Evolutionary conservation across 2,888 invertebrate species (phyloP).

Genomic region (Salpingus planirostris): DNA sequence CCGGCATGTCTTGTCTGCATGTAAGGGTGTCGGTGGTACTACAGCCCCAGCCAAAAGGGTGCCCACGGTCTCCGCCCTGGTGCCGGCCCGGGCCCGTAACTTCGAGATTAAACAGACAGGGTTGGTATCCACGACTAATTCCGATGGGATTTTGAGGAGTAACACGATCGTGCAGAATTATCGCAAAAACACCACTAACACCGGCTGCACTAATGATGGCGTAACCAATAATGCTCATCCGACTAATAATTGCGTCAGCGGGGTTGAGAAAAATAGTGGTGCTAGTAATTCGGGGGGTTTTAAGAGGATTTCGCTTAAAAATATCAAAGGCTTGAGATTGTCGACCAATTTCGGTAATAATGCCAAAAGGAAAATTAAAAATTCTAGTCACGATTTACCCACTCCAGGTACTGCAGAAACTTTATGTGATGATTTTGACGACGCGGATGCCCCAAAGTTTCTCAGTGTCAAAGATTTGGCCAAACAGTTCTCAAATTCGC

Average conservation of each 20-base stretch:
- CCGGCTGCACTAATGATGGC: constrained; percentile 10
- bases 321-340: constrained; percentile 25
- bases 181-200: constrained; percentile 10
- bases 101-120: constrained; percentile 49
- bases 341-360: no score
- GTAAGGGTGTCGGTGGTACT: constrained; percentile 27
- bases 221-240: no score
- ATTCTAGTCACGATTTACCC: constrained; percentile 8
- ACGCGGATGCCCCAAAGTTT: constrained; percentile 2
- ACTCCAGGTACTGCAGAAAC: constrained; percentile 25
- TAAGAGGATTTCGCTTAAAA: constrained; percentile 29
- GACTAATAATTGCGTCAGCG: no score
- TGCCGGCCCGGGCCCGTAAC: constrained; percentile 1
- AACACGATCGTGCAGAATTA: constrained; percentile 24
- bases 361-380: constrained; percentile 8
- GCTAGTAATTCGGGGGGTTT: no score
- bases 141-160: constrained; percentile 44
- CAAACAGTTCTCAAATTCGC: constrained; percentile 23
- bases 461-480: constrained; percentile 27
- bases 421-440: constrained; percentile 13
- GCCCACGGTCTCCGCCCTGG: constrained; percentile 15
- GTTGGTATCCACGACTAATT: constrained; percentile 58
- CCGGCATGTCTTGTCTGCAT: constrained; percentile 34
- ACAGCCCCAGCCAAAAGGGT: constrained; percentile 14
- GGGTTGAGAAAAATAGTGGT: no score